Percentiles rank a stretch among this genome's conserved stretches.
Conservation (phyloP, 1,140 invertebrate species). For the Leptopilina boulardi region DNA sequence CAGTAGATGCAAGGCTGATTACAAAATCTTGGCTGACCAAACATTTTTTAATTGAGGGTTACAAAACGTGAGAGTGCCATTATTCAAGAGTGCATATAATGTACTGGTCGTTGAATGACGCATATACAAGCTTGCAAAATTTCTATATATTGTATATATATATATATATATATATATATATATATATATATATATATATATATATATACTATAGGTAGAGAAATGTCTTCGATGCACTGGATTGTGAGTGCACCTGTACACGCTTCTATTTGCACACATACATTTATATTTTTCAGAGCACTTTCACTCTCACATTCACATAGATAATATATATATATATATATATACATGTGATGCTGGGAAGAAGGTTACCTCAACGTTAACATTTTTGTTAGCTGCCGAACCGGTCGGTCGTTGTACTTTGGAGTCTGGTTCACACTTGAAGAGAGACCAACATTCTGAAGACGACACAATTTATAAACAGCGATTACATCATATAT, state of each 20-base stretch:
- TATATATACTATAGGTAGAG: too few species aligned
- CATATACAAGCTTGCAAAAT: not conserved
- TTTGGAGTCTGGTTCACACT: not conserved
- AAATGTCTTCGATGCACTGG: constrained; percentile 27
- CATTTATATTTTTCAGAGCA: constrained; percentile 62
- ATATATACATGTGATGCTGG: constrained; percentile 59
- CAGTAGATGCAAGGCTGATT: constrained; percentile 41
- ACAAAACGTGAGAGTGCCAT: constrained; percentile 53
- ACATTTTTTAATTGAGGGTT: constrained; percentile 55
- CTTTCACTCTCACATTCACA: constrained; percentile 66
- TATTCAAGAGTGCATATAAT: constrained; percentile 52
- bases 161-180: too few species aligned
- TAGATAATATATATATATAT: too few species aligned
- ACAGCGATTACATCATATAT: not conserved
- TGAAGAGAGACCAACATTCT: not conserved
- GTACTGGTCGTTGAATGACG: constrained; percentile 42
- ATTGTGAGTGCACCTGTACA: constrained; percentile 41
- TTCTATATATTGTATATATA: too few species aligned
- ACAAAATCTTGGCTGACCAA: constrained; percentile 57
- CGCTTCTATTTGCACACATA: constrained; percentile 41
- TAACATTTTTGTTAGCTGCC: constrained; percentile 52
- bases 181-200: too few species aligned
- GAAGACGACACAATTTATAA: not conserved
- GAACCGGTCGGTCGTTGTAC: constrained; percentile 47
- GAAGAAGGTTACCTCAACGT: constrained; percentile 55